Evolutionary conservation across 2,113 vertebrate genomes (phyloP).

Genomic region (Willisornis vidua): DNA sequence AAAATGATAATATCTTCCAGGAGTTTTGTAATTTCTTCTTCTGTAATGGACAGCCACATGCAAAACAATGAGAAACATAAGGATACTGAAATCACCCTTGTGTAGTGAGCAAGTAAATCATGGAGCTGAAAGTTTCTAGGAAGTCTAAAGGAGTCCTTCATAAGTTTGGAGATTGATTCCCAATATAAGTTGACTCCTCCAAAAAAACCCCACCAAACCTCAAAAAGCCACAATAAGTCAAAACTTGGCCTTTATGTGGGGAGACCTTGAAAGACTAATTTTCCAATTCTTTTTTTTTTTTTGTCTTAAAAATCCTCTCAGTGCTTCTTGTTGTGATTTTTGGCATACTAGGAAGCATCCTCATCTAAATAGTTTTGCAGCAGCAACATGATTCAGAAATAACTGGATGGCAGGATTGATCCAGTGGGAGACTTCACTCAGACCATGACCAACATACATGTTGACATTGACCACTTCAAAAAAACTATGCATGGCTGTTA

Average conservation of each 20-base stretch:
- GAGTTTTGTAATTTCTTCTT: neutral
- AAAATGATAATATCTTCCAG: neutral
- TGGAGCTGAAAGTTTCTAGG: neutral
- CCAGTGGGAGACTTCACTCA: neutral
- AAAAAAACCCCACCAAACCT: neutral
- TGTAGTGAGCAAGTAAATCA: neutral
- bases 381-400: neutral
- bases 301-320: neutral
- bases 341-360: neutral
- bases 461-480: neutral
- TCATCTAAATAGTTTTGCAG: neutral
- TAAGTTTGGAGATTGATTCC: neutral
- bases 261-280: neutral
- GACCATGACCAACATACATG: too few species aligned
- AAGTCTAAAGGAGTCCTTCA: neutral
- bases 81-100: neutral
- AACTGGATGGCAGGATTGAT: neutral
- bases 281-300: neutral
- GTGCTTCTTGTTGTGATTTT: neutral
- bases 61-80: constrained; percentile 1
- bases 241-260: neutral
- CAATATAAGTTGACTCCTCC: neutral
- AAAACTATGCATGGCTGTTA: neutral
- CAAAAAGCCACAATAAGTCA: neutral
- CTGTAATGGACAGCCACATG: neutral